Conservation (phyloP, 1,140 invertebrate species). For the Asobara japonica region DNA sequence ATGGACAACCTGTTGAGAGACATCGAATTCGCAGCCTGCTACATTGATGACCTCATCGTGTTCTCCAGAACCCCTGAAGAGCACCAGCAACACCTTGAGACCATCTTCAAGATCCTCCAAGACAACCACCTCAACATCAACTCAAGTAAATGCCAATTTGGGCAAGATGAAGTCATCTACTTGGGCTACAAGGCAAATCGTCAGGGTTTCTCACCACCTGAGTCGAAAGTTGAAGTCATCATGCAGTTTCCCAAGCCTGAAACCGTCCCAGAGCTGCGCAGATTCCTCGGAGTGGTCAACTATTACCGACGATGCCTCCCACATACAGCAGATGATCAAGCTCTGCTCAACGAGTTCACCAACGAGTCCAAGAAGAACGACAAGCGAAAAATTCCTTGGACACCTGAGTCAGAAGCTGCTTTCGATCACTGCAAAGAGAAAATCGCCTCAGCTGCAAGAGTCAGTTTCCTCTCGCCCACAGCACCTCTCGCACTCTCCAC, state of each 20-base stretch:
- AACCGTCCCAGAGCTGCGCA: neutral
- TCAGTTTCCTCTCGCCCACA: neutral
- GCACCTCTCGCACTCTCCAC: neutral
- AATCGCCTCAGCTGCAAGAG: neutral
- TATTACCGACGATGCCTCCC: neutral
- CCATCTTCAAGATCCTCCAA: neutral
- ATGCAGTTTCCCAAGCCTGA: neutral
- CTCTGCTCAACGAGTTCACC: neutral
- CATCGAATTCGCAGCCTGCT: slow-evolving; percentile 25
- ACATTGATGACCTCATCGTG: slow-evolving; percentile 30
- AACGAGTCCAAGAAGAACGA: neutral
- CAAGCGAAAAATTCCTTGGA: too few relatives aligned
- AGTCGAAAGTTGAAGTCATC: neutral
- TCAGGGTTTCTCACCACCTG: neutral
- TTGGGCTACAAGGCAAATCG: neutral
- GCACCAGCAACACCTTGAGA: neutral
- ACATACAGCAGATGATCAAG: neutral
- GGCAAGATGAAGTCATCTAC: neutral
- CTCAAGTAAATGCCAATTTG: neutral
- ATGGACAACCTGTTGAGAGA: slow-evolving; percentile 36
- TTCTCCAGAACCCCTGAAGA: neutral
- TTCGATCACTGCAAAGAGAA: neutral
- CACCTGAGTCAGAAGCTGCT: neutral
- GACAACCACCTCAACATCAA: neutral
- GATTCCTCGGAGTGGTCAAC: neutral